These are phyloP conservation scores for Holothuria scabra DNA, from an alignment of 53 echinoderm and acorn worm species.

Conservation along the genomic window DNA sequence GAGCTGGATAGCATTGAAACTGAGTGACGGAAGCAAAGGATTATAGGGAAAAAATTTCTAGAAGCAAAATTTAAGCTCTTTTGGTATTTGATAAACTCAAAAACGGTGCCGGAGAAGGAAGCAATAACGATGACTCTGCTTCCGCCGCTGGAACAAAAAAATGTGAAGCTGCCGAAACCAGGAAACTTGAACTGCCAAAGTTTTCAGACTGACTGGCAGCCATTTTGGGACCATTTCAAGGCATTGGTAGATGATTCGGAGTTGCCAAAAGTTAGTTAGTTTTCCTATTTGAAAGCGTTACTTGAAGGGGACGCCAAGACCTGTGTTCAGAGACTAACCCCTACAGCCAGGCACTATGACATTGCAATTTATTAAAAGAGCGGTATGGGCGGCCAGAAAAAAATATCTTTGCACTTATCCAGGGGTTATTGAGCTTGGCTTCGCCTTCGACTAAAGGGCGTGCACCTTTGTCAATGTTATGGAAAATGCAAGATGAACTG, in stretches of 20 bases:
- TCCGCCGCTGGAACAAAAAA: neutral
- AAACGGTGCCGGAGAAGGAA: neutral
- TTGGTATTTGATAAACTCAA: neutral
- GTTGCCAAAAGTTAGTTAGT: neutral
- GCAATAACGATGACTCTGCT: no score
- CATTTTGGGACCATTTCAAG: neutral
- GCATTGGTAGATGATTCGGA: neutral
- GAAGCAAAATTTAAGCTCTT: neutral
- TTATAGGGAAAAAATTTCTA: neutral
- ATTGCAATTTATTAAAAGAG: neutral
- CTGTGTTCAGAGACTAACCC: neutral
- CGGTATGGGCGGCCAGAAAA: slow-evolving; percentile 9
- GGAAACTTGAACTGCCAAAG: neutral
- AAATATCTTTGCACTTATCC: neutral
- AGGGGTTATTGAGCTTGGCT: neutral
- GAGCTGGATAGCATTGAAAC: neutral
- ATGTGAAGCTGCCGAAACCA: neutral
- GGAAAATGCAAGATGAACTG: slow-evolving; percentile 13
- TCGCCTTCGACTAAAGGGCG: neutral
- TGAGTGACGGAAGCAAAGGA: neutral
- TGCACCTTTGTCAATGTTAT: slow-evolving; percentile 1
- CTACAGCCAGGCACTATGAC: neutral
- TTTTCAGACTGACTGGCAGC: neutral
- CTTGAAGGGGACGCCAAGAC: neutral
- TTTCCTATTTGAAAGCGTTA: neutral